Evolutionary conservation across 2,888 invertebrate genomes (phyloP).

Genomic region (Eubasilissa splendida): DNA sequence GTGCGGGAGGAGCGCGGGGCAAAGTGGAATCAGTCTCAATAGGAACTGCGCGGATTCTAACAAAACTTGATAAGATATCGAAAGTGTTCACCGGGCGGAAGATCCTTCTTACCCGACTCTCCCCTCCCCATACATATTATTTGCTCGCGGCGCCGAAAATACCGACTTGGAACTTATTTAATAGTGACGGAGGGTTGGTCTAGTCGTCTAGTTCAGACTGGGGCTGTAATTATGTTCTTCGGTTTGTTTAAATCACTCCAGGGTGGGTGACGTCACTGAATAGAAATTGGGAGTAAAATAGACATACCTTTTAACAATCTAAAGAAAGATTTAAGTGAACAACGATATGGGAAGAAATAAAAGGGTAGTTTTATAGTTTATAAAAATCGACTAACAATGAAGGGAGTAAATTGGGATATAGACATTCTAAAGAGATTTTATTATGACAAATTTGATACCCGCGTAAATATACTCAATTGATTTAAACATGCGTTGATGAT

Average conservation of each 20-base stretch:
- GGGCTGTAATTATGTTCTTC: slow-evolving; percentile 48
- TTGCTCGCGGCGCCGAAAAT: slow-evolving; percentile 40
- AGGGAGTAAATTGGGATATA: too few relatives aligned
- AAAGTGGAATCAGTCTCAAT: background rate
- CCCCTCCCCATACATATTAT: background rate
- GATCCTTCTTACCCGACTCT: background rate
- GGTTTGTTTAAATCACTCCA: slow-evolving; percentile 41
- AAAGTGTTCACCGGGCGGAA: slow-evolving; percentile 25
- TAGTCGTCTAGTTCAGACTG: slow-evolving; percentile 20
- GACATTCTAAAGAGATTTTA: too few relatives aligned
- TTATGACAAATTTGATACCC: too few relatives aligned
- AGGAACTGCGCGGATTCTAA: slow-evolving; percentile 19
- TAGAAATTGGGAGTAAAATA: background rate
- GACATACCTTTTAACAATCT: too few relatives aligned
- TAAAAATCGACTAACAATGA: too few relatives aligned
- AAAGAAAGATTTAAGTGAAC: too few relatives aligned
- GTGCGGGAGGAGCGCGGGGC: background rate
- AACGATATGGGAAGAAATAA: too few relatives aligned
- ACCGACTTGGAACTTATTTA: slow-evolving; percentile 55
- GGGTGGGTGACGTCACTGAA: slow-evolving; percentile 15
- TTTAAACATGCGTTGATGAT: too few relatives aligned
- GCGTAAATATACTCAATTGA: too few relatives aligned
- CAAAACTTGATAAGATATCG: slow-evolving; percentile 52
- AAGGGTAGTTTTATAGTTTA: too few relatives aligned
- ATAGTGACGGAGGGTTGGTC: slow-evolving; percentile 33